Conservation (phyloP, 1,140 invertebrate species). For the Drosophila trapezifrons region DNA sequence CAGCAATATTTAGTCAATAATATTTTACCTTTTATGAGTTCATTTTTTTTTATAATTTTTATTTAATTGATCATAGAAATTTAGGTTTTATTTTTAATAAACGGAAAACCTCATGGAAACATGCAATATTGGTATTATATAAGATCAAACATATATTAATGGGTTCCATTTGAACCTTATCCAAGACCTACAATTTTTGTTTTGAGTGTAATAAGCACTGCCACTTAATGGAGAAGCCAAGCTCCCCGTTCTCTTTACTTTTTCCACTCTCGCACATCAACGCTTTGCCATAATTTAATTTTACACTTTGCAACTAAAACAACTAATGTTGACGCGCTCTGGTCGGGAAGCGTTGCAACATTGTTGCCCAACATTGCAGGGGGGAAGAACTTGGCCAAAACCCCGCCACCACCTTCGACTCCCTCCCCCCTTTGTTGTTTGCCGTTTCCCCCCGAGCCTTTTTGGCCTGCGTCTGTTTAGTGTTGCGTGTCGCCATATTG, state of each 20-base stretch:
- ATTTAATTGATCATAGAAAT: no score
- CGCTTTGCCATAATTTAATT: slow-evolving; percentile 73
- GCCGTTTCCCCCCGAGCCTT: slow-evolving; percentile 11
- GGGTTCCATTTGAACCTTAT: no score
- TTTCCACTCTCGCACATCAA: slow-evolving; percentile 37
- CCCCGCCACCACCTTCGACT: slow-evolving; percentile 12
- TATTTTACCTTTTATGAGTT: no score
- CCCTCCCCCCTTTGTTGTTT: not conserved
- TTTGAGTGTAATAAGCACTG: slow-evolving; percentile 28
- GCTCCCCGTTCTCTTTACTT: not conserved
- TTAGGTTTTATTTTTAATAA: no score
- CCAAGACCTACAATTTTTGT: not conserved
- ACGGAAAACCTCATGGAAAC: no score
- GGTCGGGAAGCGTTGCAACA: slow-evolving; percentile 54
- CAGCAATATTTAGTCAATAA: no score
- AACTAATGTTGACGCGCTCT: slow-evolving; percentile 61
- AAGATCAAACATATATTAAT: no score
- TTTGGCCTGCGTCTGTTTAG: slow-evolving; percentile 62
- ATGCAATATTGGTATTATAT: no score
- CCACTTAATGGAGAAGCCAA: slow-evolving; percentile 32
- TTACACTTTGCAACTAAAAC: slow-evolving; percentile 58
- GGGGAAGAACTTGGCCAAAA: slow-evolving; percentile 3
- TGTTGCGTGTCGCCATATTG: slow-evolving; percentile 81
- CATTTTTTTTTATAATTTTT: not conserved
- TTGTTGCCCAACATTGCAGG: slow-evolving; percentile 51